Conservation (phyloP, 2,113 vertebrate species). For the Gobius niger region DNA sequence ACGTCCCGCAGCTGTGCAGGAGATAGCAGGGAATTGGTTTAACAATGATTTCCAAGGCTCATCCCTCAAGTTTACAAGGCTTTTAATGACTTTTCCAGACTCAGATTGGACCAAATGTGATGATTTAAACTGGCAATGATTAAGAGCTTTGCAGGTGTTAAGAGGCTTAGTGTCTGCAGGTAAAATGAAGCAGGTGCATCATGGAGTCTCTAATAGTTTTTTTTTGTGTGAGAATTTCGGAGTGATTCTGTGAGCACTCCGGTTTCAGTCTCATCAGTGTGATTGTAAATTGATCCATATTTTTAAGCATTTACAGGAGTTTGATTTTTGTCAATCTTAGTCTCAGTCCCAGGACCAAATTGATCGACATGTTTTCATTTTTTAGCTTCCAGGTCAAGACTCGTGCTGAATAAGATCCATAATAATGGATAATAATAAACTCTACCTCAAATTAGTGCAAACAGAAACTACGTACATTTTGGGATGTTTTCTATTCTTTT, state of each 20-base stretch:
- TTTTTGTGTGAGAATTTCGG: background rate
- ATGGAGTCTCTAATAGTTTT: background rate
- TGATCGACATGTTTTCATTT: no score
- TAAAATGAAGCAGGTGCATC: background rate
- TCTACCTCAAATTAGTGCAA: no score
- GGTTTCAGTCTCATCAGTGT: no score
- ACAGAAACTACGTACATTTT: no score
- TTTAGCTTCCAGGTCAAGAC: no score
- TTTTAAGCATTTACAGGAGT: background rate
- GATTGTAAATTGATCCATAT: no score
- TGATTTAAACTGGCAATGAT: slow-evolving; percentile 14
- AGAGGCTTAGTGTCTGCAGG: slow-evolving; percentile 9
- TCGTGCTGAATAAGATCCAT: no score
- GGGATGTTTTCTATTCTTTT: no score
- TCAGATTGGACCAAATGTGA: background rate
- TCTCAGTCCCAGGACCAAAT: no score
- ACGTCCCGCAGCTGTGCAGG: slow-evolving; percentile 8
- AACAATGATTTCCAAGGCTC: slow-evolving; percentile 32
- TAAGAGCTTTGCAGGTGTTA: background rate
- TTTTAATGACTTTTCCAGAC: slow-evolving; percentile 28
- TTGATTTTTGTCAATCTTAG: background rate
- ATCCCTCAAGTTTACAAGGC: slow-evolving; percentile 14
- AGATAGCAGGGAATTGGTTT: slow-evolving; percentile 15
- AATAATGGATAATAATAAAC: no score
- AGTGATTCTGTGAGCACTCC: background rate